Conservation (phyloP, 2,797 vertebrate species). For the Sylvilagus floridanus region DNA sequence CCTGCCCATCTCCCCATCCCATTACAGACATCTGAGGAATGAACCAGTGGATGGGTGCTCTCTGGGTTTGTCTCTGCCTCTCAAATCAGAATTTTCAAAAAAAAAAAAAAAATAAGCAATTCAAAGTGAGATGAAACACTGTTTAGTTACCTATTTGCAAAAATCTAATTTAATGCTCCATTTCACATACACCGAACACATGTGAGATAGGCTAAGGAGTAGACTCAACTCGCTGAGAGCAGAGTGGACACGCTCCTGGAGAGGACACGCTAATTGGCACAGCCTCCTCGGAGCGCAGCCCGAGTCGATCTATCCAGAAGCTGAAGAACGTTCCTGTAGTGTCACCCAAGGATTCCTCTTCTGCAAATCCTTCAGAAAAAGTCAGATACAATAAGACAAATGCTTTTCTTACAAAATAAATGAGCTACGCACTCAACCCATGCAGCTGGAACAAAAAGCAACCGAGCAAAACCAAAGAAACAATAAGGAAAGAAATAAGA, state of each 20-base stretch:
- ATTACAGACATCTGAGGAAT: too few species aligned
- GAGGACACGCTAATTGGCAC: neutral
- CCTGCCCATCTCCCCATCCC: too few species aligned
- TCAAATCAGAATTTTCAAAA: too few species aligned
- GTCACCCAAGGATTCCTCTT: neutral
- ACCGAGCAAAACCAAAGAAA: neutral
- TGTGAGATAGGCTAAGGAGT: neutral
- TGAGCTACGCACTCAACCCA: neutral
- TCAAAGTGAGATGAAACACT: neutral
- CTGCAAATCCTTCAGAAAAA: slow-evolving; percentile 25
- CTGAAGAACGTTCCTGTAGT: neutral
- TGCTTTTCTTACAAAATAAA: neutral
- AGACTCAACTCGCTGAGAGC: neutral
- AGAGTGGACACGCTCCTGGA: fast-evolving
- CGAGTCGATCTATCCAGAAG: neutral
- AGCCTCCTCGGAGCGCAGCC: neutral
- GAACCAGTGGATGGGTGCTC: too few species aligned
- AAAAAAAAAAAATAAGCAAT: too few species aligned
- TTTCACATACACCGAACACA: neutral
- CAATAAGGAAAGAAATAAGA: neutral
- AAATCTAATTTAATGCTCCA: neutral
- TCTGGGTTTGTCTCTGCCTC: too few species aligned
- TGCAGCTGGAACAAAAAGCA: neutral
- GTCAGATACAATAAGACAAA: neutral
- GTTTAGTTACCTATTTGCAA: neutral